Evolutionary conservation across 1,140 invertebrate species (phyloP), one percentile per base, ranked within the genome.

Genomic region (Bombus waltoni): DNA sequence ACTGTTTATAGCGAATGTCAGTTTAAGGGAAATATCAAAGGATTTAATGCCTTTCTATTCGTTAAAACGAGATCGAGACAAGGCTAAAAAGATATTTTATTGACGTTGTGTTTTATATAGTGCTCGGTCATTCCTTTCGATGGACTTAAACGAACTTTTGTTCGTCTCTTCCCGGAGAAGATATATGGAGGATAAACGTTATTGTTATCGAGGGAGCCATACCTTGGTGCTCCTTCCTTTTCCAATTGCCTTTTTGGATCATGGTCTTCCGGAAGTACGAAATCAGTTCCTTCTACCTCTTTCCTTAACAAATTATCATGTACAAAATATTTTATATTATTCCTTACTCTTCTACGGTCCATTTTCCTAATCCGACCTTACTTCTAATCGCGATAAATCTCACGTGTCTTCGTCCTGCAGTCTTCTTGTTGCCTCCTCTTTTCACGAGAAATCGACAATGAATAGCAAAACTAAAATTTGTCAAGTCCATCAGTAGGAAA

Each of bases 231-330:
- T 59, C 47, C 25, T 4, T 1, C 40, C 22, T 28, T 71, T 53
- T 57, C 3, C 78, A 40, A 22, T 35, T 13, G 22, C 8, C 15
- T 65, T 22, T 28, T 62, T 35, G 22, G 11, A 8, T 6, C 32
- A n/a, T 65, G 25, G 71, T 82, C 71, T 75, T 82, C 71, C 71
- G 22, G 2, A 81, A 73, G 35, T 62, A 22, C 22, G 3, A 42
- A 10, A 81, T 57, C 38, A 38, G 18, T 72, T 42, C 10, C 18
- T 10, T n/a, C 15, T 65, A 35, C 62, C 10, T 42, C 5, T 1
- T 71, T 25, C 11, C 11, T n/a, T 32, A n/a, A 9, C 40, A 3
- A 25, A 42, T 6, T 15, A 42, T 13, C 11, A 1, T 35, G 28
- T 35, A 53, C 22, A 4, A 11, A 1, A 3, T 71, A 15, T n/a